Conservation (phyloP, 92 coral and sea anemone species). For the Parazoanthus swiftii region DNA sequence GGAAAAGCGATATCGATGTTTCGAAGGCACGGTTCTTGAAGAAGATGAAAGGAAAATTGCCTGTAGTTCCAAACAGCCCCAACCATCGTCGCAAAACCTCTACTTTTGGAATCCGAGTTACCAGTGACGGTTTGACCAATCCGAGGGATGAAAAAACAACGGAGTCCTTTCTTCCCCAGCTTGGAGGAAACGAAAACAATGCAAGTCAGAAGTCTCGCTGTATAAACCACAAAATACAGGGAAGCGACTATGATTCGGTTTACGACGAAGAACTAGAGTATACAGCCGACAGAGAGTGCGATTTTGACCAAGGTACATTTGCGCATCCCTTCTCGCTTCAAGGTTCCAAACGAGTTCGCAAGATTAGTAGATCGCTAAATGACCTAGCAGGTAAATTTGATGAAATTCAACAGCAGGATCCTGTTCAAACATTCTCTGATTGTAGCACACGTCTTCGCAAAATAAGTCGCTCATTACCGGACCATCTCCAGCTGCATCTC, state of each 20-base stretch:
- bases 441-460: background rate
- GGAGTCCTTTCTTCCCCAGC: background rate
- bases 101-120: background rate
- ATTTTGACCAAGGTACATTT: background rate
- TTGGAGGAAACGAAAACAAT: background rate
- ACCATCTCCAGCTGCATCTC: background rate
- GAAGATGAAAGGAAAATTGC: constrained; percentile 2
- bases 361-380: constrained; percentile 10
- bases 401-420: background rate
- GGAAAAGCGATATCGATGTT: constrained; percentile 5
- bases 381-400: background rate
- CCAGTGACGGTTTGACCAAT: background rate
- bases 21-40: constrained; percentile 22
- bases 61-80: background rate
- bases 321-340: background rate
- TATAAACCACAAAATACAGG: background rate
- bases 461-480: constrained; percentile 10
- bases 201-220: background rate
- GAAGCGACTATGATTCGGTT: background rate
- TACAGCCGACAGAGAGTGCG: background rate
- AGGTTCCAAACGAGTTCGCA: background rate
- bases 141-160: background rate
- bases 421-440: background rate
- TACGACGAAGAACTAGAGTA: background rate
- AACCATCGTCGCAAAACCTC: background rate